These are phyloP conservation scores for Mastomys coucha DNA, from an alignment of 2,113 vertebrate species.

Conservation along the genomic window DNA sequence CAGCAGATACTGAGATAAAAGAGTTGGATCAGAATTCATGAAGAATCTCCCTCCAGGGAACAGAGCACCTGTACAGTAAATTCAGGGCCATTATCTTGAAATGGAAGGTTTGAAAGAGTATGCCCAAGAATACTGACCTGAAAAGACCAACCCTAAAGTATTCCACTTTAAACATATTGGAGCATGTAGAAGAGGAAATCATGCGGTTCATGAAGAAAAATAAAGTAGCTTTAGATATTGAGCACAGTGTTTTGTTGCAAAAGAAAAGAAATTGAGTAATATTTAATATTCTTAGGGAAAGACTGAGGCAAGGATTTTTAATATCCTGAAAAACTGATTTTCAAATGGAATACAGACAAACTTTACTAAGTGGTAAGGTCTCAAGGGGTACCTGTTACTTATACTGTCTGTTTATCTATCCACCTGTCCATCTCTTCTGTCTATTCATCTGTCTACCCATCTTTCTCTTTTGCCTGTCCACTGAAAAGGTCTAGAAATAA, in stretches of 20 bases:
- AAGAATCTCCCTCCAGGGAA: neutral
- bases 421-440: neutral
- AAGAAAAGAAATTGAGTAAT: slow-evolving; percentile 30
- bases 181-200: neutral
- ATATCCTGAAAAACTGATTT: slow-evolving; percentile 20
- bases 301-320: slow-evolving; percentile 1
- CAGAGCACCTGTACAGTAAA: neutral
- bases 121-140: neutral
- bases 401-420: neutral
- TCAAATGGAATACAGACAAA: neutral
- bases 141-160: neutral
- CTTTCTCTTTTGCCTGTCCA: neutral
- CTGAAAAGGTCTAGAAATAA: neutral
- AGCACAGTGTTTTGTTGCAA: neutral
- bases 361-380: neutral
- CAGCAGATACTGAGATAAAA: neutral
- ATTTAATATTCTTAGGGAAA: slow-evolving; percentile 12
- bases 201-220: neutral
- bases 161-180: neutral
- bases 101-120: neutral
- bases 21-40: neutral
- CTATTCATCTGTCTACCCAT: too few species aligned
- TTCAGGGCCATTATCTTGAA: neutral
- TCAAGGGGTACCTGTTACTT: neutral
- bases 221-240: neutral